phyloP scores from a whole-genome alignment of 2,113 vertebrate species.

The Cololabis saira region DNA sequence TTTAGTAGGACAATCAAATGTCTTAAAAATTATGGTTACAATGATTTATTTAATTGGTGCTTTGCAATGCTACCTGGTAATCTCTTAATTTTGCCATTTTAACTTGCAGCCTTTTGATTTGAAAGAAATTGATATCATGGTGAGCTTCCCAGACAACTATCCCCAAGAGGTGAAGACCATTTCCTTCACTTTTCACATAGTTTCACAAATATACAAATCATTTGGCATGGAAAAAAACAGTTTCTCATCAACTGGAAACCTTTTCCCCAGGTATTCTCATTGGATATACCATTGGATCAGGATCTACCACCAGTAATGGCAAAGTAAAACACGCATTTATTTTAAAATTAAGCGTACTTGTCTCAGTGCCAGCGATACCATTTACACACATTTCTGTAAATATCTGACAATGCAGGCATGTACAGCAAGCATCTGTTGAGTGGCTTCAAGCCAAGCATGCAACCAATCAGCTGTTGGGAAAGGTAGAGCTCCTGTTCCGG shows the following conservation, averaged over 20 bases:
- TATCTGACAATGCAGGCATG: conserved; percentile 64
- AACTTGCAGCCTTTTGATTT: conserved; percentile 83
- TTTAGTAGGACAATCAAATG: background rate
- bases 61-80: background rate
- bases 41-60: background rate
- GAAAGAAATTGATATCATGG: conserved; percentile 83
- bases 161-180: conserved; percentile 79
- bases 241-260: conserved; percentile 7
- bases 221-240: background rate
- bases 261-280: conserved; percentile 77
- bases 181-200: background rate
- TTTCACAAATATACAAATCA: background rate
- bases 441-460: conserved; percentile 86
- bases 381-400: background rate
- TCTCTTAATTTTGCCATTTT: conserved; percentile 34
- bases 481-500: conserved; percentile 83
- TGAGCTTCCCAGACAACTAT: conserved; percentile 85
- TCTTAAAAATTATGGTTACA: background rate
- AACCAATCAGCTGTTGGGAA: conserved; percentile 83
- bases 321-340: conserved; percentile 64
- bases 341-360: background rate
- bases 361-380: background rate
- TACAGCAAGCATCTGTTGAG: conserved; percentile 75
- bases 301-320: conserved; percentile 81
- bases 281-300: conserved; percentile 83